These are phyloP conservation scores for Teleopsis dalmanni DNA, from an alignment of 1,140 invertebrate species.

Conservation along the genomic window DNA sequence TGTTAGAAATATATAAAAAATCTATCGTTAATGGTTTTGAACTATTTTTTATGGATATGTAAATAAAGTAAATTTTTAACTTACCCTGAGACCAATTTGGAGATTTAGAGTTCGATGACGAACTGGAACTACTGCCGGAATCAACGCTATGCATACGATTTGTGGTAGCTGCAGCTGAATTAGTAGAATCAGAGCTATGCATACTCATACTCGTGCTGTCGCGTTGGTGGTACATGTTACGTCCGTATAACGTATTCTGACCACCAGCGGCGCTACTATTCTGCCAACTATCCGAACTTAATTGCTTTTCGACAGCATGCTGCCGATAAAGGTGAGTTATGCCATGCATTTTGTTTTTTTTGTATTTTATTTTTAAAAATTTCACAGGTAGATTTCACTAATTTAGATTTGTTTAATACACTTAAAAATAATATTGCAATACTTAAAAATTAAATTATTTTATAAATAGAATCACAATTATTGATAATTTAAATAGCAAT, in stretches of 20 bases:
- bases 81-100: conserved; percentile 22
- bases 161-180: neutral
- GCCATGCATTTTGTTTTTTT: conserved; percentile 30
- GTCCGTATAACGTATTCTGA: conserved; percentile 3
- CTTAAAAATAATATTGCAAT: neutral
- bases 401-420: neutral
- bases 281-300: conserved; percentile 36
- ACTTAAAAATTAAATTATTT: neutral
- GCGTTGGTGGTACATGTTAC: conserved; percentile 18
- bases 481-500: neutral
- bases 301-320: conserved; percentile 41
- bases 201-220: conserved; percentile 18
- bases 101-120: conserved; percentile 34
- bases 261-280: conserved; percentile 12
- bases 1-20: no score
- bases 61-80: neutral
- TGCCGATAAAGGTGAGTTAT: conserved; percentile 42
- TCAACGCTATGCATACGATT: conserved; percentile 28
- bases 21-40: no score
- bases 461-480: no score
- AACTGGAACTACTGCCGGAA: conserved; percentile 20
- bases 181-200: conserved; percentile 9
- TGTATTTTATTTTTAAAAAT: neutral
- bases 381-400: neutral
- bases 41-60: no score